These are phyloP conservation scores for Drosophila barbarae DNA, from an alignment of 2,888 invertebrate genomes.

Conservation along the genomic window DNA sequence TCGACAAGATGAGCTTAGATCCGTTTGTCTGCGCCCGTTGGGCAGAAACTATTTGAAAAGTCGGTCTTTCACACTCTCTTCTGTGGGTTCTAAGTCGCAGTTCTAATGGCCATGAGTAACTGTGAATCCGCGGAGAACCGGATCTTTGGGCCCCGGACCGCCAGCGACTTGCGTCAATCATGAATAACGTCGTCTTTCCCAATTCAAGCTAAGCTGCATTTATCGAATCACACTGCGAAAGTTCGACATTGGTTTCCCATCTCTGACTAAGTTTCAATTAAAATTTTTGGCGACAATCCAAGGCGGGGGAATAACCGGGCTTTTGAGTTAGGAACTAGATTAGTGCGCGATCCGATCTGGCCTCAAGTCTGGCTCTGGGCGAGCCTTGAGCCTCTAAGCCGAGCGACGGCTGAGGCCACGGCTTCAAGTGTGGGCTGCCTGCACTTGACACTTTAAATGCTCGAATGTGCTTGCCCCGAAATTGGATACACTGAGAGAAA, in stretches of 20 bases:
- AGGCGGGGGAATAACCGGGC: slow-evolving; percentile 34
- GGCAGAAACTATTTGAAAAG: slow-evolving; percentile 22
- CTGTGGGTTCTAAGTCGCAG: slow-evolving; percentile 21
- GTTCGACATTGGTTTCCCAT: slow-evolving; percentile 11
- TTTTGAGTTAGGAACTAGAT: slow-evolving; percentile 29
- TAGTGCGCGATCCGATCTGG: slow-evolving; percentile 9
- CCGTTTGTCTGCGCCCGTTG: slow-evolving; percentile 16
- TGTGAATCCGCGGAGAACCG: slow-evolving; percentile 22
- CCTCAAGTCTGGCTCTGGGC: slow-evolving; percentile 28
- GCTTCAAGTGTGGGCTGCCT: slow-evolving; percentile 22
- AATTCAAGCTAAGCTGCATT: slow-evolving; percentile 14
- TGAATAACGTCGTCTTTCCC: slow-evolving; percentile 42
- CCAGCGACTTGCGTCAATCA: slow-evolving; percentile 12
- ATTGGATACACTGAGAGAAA: slow-evolving; percentile 25
- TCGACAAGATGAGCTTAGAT: slow-evolving; percentile 24
- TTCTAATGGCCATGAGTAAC: slow-evolving; percentile 31
- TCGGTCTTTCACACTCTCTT: slow-evolving; percentile 24
- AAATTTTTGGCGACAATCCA: neutral
- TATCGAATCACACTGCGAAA: slow-evolving; percentile 45
- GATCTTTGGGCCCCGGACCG: slow-evolving; percentile 7
- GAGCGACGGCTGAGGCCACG: slow-evolving; percentile 37
- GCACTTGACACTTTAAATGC: slow-evolving; percentile 44
- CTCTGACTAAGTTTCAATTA: slow-evolving; percentile 38
- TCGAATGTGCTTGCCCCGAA: slow-evolving; percentile 6
- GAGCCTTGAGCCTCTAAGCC: slow-evolving; percentile 59